Base-by-base conservation (phyloP, 2,888 invertebrate genomes). In the Panopea generosa region DNA sequence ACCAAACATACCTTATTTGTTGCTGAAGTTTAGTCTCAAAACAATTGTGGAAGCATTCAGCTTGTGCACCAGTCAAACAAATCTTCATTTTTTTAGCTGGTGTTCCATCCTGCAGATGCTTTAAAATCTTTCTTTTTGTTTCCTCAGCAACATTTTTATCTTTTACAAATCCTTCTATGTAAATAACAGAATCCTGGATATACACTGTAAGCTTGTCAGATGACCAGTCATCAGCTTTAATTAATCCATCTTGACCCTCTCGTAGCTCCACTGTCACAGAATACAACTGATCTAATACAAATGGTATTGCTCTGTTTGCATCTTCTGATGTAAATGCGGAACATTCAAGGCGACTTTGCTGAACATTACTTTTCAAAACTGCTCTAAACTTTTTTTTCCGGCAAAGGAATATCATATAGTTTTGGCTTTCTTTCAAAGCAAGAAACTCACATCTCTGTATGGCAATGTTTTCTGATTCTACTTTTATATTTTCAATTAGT, bases 21-120 rank as follows among this genome's bases (percentile, higher is more conserved):
- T 60, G 26, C 29, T 47, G 47, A n/a, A 47, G 27, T 18, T 60
- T 47, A 7, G 14, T 47, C 6, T 56, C 33, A 18, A 45, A 49
- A 26, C 47, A 56, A 6, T 22, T 43, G 24, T 69, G 33, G 47
- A 62, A 69, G 47, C 56, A 69, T 26, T 55, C 49, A 1, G 69
- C 69, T 33, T 62, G 27, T 26, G 47, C 61, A 3, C 26, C 49
- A 33, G 47, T 45, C 29, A 69, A 22, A n/a, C 26, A 38, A 3
- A 69, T 47, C 26, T 38, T 55, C 9, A 29, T 18, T n/a, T 53
- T 61, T 33, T n/a, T n/a, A n/a, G n/a, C n/a, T n/a, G n/a, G n/a
- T n/a, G n/a, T n/a, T n/a, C n/a, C n/a, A n/a, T n/a, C n/a, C n/a
- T n/a, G n/a, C n/a, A 33, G 11, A 33, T 33, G 33, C 33, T 33